Conservation (phyloP, 2,113 vertebrate genomes). For the Crotalus viridis region DNA sequence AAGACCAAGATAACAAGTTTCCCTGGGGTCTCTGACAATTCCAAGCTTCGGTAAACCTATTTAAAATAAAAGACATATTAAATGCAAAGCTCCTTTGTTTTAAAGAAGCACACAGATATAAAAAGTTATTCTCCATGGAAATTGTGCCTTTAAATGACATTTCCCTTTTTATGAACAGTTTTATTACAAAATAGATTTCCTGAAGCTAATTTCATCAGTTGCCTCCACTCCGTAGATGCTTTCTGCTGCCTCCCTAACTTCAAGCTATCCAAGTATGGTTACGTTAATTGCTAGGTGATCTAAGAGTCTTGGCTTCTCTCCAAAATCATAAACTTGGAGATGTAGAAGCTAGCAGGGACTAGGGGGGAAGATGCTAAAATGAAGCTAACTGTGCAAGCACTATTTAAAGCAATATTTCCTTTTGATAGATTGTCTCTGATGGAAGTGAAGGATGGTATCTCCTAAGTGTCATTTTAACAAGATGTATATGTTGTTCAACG, state of each 20-base stretch:
- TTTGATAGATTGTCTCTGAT: slow-evolving; percentile 68
- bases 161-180: slow-evolving; percentile 67
- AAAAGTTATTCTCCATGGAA: slow-evolving; percentile 62
- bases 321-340: slow-evolving; percentile 40
- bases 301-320: slow-evolving; percentile 40
- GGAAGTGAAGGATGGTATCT: slow-evolving; percentile 65
- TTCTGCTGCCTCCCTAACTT: slow-evolving; percentile 46
- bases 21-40: slow-evolving; percentile 20
- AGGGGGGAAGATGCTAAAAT: slow-evolving; percentile 35
- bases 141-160: slow-evolving; percentile 63
- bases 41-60: slow-evolving; percentile 36
- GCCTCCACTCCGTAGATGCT: slow-evolving; percentile 43
- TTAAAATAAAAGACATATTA: slow-evolving; percentile 45
- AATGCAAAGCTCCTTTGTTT: not conserved
- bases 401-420: slow-evolving; percentile 64
- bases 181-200: slow-evolving; percentile 70
- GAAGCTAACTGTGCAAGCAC: slow-evolving; percentile 45
- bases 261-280: slow-evolving; percentile 49
- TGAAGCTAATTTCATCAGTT: slow-evolving; percentile 54
- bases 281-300: slow-evolving; percentile 63
- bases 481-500: slow-evolving; percentile 62
- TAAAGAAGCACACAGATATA: slow-evolving; percentile 54
- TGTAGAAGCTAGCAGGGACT: slow-evolving; percentile 37
- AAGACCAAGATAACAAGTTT: slow-evolving; percentile 32
- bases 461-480: slow-evolving; percentile 68